phyloP scores from a whole-genome alignment of 2,888 invertebrate species.

The Idaea straminata region DNA sequence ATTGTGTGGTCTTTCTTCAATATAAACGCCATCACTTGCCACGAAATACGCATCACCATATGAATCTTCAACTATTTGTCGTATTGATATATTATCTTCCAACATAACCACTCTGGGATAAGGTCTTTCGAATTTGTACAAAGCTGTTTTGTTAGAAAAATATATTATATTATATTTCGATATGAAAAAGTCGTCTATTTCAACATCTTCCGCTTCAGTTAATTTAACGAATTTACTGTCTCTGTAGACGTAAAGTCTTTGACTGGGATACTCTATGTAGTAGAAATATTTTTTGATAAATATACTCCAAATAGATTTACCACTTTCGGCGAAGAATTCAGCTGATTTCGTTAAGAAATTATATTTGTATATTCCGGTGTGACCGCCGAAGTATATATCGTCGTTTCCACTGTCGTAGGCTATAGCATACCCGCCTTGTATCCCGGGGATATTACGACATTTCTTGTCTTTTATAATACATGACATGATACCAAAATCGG shows the following conservation, averaged over 20 bases:
- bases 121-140: conserved; percentile 56
- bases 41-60: conserved; percentile 63
- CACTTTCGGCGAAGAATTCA: conserved; percentile 61
- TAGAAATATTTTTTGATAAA: conserved; percentile 61
- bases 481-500: conserved; percentile 56
- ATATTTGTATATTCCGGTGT: conserved; percentile 67
- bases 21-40: conserved; percentile 53
- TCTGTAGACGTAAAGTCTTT: conserved; percentile 54
- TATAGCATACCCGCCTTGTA: conserved; percentile 63
- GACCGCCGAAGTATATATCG: conserved; percentile 67
- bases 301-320: conserved; percentile 62
- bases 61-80: conserved; percentile 60
- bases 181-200: conserved; percentile 60
- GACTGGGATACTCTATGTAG: conserved; percentile 64
- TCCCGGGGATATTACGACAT: conserved; percentile 44
- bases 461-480: conserved; percentile 48
- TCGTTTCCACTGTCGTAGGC: conserved; percentile 63
- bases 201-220: conserved; percentile 51
- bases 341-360: conserved; percentile 57
- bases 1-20: conserved; percentile 57
- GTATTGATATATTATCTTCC: conserved; percentile 46
- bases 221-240: conserved; percentile 52
- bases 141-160: conserved; percentile 61
- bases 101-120: conserved; percentile 38
- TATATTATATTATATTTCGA: conserved; percentile 55